phyloP scores from a whole-genome alignment of 2,888 invertebrate genomes.

The Phortica magna region DNA sequence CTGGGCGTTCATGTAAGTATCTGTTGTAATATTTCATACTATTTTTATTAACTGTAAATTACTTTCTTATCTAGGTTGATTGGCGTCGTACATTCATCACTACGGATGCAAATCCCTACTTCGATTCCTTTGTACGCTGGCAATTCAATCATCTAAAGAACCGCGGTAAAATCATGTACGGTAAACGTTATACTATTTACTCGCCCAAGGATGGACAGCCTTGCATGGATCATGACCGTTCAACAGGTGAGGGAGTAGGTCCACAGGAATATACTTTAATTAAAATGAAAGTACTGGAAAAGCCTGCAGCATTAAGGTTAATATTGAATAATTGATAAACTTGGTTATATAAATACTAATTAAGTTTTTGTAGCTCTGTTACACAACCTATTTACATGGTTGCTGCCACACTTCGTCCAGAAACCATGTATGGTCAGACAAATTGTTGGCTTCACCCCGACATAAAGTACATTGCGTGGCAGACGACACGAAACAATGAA shows the following conservation, averaged over 20 bases:
- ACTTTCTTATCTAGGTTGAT: constrained; percentile 84
- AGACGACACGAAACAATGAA: constrained; percentile 83
- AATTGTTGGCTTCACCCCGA: constrained; percentile 99
- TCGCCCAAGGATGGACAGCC: constrained; percentile 98
- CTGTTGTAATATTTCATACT: constrained; percentile 5
- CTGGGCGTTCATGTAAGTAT: constrained; percentile 92
- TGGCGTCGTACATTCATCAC: constrained; percentile 99
- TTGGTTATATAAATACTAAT: constrained; percentile 8
- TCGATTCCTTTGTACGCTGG: constrained; percentile 98
- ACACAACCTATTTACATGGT: constrained; percentile 82
- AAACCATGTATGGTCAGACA: constrained; percentile 99
- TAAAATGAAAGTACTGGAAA: constrained; percentile 89
- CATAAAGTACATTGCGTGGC: constrained; percentile 93
- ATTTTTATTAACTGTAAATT: constrained; percentile 29
- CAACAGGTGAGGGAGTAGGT: constrained; percentile 97
- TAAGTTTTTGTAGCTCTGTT: constrained; percentile 55
- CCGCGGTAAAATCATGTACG: constrained; percentile 94
- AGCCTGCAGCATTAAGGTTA: constrained; percentile 81
- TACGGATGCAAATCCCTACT: constrained; percentile 98
- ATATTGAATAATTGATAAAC: not conserved
- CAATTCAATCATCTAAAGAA: constrained; percentile 93
- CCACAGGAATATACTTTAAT: constrained; percentile 98
- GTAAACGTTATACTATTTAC: constrained; percentile 97
- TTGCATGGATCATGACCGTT: constrained; percentile 99
- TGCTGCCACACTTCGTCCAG: constrained; percentile 98